Evolutionary conservation across 2,113 vertebrate species (phyloP).

Genomic region (Onychostoma macrolepis): DNA sequence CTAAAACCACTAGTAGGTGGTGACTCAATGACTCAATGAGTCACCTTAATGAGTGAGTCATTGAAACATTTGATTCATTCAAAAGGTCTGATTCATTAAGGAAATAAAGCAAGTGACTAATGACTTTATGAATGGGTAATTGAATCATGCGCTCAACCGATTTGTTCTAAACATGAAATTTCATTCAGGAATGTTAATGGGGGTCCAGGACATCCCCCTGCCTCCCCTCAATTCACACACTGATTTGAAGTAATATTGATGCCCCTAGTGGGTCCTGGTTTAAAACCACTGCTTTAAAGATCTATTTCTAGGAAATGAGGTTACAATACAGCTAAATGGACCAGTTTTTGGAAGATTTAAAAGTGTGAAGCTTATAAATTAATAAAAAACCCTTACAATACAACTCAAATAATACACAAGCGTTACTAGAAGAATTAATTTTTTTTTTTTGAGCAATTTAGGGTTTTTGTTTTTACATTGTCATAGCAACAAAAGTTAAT

Average conservation of each 20-base stretch:
- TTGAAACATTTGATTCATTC: background rate
- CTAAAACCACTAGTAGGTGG: background rate
- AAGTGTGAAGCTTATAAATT: background rate
- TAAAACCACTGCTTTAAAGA: background rate
- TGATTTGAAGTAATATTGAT: no score
- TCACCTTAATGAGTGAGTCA: background rate
- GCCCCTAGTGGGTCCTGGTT: no score
- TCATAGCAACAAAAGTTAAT: background rate
- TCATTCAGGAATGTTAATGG: no score
- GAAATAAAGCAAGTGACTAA: background rate
- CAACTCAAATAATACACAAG: no score
- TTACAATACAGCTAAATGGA: background rate
- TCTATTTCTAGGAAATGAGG: no score
- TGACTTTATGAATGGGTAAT: background rate
- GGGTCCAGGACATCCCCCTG: no score
- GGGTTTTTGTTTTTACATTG: background rate
- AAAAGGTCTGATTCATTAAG: background rate
- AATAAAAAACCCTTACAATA: no score
- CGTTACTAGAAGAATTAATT: no score
- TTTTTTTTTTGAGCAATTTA: background rate
- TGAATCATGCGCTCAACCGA: background rate
- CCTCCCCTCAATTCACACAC: no score
- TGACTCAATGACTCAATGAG: no score
- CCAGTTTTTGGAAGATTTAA: background rate
- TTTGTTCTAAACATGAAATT: no score